Evolutionary conservation across 2,113 vertebrate species (phyloP).

Genomic region (Anser brachyrhynchus): DNA sequence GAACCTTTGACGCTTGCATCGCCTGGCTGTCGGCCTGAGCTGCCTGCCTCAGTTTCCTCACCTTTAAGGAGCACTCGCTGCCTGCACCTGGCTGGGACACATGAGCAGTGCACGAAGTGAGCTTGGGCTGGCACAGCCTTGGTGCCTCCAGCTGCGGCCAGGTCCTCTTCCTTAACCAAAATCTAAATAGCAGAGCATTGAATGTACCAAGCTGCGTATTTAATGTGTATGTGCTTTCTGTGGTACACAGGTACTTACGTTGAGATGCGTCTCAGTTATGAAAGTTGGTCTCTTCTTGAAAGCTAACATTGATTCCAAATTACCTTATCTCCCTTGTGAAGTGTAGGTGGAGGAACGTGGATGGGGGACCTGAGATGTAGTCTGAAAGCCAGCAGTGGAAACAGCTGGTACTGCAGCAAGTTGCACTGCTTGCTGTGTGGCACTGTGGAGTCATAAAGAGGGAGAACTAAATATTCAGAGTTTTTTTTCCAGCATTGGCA

Average conservation of each 20-base stretch:
- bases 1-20: accelerated
- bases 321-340: not conserved
- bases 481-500: not conserved
- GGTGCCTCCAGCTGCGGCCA: accelerated
- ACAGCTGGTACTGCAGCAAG: not conserved
- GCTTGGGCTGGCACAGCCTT: not conserved
- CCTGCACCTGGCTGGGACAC: not conserved
- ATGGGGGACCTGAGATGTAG: not conserved
- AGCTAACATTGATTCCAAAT: not conserved
- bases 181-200: not conserved
- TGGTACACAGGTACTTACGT: not conserved
- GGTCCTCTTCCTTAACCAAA: not conserved
- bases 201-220: not conserved
- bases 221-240: not conserved
- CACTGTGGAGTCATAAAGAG: not conserved
- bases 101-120: not conserved
- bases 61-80: accelerated
- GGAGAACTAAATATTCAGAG: not conserved
- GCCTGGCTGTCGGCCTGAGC: not conserved
- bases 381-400: not conserved
- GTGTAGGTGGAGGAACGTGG: not conserved
- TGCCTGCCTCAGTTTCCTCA: accelerated
- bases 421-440: not conserved
- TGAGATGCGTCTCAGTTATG: not conserved
- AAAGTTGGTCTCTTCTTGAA: not conserved